phyloP scores from a whole-genome alignment of 2,888 invertebrate genomes.

The Lochmaea capreae region DNA sequence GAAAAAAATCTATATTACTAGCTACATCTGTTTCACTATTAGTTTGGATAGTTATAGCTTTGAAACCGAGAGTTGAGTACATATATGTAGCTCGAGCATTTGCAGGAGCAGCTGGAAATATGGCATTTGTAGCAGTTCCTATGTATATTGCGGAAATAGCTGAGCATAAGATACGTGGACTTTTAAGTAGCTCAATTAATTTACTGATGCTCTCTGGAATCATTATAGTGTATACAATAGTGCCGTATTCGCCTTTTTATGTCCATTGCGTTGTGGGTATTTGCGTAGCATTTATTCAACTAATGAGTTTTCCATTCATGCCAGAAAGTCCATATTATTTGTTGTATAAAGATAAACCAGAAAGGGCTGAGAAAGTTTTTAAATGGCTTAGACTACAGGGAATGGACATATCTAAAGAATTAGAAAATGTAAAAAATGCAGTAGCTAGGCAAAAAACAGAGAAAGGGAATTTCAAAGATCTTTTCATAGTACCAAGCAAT shows the following conservation, averaged over 20 bases:
- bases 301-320: slow-evolving; percentile 56
- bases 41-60: slow-evolving; percentile 61
- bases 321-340: slow-evolving; percentile 62
- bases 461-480: slow-evolving; percentile 59
- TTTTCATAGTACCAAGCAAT: slow-evolving; percentile 60
- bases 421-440: slow-evolving; percentile 59
- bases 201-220: slow-evolving; percentile 63
- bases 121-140: slow-evolving; percentile 63
- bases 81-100: slow-evolving; percentile 59
- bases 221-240: slow-evolving; percentile 60
- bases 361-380: slow-evolving; percentile 57
- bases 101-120: slow-evolving; percentile 62
- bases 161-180: slow-evolving; percentile 62
- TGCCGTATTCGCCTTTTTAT: slow-evolving; percentile 54
- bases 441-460: slow-evolving; percentile 61
- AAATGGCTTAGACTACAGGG: slow-evolving; percentile 52
- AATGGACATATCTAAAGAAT: slow-evolving; percentile 59
- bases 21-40: slow-evolving; percentile 59
- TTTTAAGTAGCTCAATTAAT: slow-evolving; percentile 61
- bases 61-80: slow-evolving; percentile 56
- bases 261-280: slow-evolving; percentile 54
- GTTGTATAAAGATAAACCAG: slow-evolving; percentile 57
- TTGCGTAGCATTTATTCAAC: slow-evolving; percentile 57
- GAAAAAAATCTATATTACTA: slow-evolving; percentile 60
- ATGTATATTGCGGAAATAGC: slow-evolving; percentile 65